Conservation (phyloP, 2,797 vertebrate genomes). For the Thalassophryne amazonica region DNA sequence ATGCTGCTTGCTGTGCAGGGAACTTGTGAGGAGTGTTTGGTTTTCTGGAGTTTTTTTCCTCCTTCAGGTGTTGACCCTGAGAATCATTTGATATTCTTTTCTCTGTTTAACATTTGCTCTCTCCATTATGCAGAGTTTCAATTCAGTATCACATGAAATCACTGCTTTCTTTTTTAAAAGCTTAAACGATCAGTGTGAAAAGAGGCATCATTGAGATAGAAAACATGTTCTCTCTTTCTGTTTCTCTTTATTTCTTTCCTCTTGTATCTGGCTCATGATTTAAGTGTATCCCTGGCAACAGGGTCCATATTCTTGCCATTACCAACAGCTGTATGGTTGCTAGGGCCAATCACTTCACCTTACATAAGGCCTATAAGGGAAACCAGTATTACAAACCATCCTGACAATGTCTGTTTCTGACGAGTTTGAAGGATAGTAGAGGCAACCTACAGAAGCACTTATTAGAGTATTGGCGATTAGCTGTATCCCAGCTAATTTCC, state of each 20-base stretch:
- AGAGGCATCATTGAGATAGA: neutral
- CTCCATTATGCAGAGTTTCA: neutral
- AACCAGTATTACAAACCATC: neutral
- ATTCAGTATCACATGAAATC: constrained; percentile 2
- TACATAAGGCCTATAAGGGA: neutral
- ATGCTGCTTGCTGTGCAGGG: too few relatives aligned
- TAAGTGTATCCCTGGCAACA: constrained; percentile 28
- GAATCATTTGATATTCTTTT: neutral
- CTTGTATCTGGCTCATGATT: neutral
- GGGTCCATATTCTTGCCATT: neutral
- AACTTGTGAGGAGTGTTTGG: too few relatives aligned
- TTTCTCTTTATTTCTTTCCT: neutral
- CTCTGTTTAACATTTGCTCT: neutral
- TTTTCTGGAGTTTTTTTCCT: too few relatives aligned
- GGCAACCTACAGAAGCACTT: too few relatives aligned
- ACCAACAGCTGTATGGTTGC: neutral
- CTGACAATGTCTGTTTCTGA: too few relatives aligned
- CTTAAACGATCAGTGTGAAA: constrained; percentile 2
- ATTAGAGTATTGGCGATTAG: too few relatives aligned
- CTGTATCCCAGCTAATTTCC: too few relatives aligned
- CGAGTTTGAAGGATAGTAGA: too few relatives aligned
- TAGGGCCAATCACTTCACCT: neutral
- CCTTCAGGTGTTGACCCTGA: constrained; percentile 17
- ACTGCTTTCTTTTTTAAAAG: constrained; percentile 17
- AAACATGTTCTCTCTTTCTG: neutral